Percentiles rank a stretch among this genome's conserved stretches.
phyloP scores from a whole-genome alignment of 2,113 vertebrate genomes.

The Sapajus apella region DNA sequence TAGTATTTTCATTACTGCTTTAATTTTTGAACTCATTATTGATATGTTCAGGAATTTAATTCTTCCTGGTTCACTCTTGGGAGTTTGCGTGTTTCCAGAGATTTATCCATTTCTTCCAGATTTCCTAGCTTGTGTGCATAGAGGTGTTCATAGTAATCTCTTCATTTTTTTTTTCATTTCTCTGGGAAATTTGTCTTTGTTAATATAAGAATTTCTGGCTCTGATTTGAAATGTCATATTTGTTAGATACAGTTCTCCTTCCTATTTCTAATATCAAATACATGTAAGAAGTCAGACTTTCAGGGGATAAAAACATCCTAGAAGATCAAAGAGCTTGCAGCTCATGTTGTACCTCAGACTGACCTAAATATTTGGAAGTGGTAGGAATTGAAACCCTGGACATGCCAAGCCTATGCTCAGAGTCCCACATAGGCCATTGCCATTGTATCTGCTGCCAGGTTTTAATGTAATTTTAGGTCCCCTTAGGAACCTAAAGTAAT shows the following conservation, averaged over 20 bases:
- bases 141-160: too few relatives aligned
- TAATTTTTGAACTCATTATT: too few relatives aligned
- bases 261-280: background rate
- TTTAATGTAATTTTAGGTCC: conserved; percentile 20
- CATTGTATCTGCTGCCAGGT: background rate
- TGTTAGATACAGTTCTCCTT: background rate
- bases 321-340: background rate
- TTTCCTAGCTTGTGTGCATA: too few relatives aligned
- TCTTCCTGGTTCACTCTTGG: too few relatives aligned
- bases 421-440: background rate
- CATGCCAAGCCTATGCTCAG: background rate
- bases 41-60: too few relatives aligned
- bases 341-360: background rate
- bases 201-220: background rate
- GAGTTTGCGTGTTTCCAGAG: too few relatives aligned
- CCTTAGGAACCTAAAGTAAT: background rate
- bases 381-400: background rate
- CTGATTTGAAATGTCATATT: background rate
- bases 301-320: background rate
- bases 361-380: background rate
- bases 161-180: too few relatives aligned
- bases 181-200: background rate
- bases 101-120: too few relatives aligned
- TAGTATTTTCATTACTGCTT: too few relatives aligned
- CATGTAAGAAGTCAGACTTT: background rate